Base-by-base conservation (phyloP, 1,140 invertebrate species). In the Stegodyphus dumicola region DNA sequence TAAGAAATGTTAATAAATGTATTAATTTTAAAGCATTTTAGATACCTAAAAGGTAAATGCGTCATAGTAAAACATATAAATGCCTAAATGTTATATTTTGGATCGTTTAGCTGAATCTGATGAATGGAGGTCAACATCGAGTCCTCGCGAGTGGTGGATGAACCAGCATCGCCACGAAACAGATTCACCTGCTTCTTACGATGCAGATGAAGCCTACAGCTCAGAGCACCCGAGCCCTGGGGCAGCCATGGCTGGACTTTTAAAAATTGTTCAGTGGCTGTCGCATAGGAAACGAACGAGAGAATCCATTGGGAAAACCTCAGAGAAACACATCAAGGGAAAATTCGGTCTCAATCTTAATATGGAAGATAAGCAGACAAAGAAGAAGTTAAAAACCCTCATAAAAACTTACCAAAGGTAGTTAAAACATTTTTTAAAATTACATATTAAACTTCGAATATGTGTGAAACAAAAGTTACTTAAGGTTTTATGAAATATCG, bases 191-290 rank as follows among this genome's bases (percentile, higher is more conserved):
- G 54, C 56, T 7, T 83, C 80, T 0, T 75, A 17, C 7, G 75
- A 85, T 15, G 81, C 81, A 7, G 81, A 85, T 9, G 75, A 85
- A 9, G 81, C 74, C 18, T 85, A 77, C 65, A 53, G 48, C 49
- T 52, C 18, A 5, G 75, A 85, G 11, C 73, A 64, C 5, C 66
- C 76, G 5, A 78, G 79, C 6, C 75, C 80, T 3, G 70, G 78
- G 6, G 74, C 53, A 5, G 78, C 87, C 7, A 80, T 87, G 77
- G 86, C 87, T 0, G 87, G 87, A 0, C 65, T 87, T 0, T 52
- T 87, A 10, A 87, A 87, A 49, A 80, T 87, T 7, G 87, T 86
- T 0, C 87, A 86, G 6, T 87, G 87, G 87, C 64, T 87, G 15
- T 75, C 73, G 5, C 83, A 86, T 7, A 51, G 77, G 11, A 75